Evolutionary conservation across 2,113 vertebrate genomes (phyloP).

Genomic region (Chauna torquata): DNA sequence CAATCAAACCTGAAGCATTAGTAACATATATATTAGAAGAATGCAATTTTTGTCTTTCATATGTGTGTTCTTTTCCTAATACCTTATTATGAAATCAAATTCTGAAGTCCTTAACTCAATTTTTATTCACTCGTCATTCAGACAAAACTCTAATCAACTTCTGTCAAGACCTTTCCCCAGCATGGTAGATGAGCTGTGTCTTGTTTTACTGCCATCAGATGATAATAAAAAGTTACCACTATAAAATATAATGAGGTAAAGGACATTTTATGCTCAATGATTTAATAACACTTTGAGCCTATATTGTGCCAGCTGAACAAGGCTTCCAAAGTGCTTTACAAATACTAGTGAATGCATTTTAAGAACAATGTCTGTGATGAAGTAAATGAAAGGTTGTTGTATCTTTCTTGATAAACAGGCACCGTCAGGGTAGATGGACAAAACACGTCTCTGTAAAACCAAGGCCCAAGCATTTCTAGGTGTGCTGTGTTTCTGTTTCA

Average conservation of each 20-base stretch:
- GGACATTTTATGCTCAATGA: conserved; percentile 18
- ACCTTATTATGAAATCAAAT: neutral
- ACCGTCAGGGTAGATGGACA: neutral
- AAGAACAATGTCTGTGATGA: neutral
- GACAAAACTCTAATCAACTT: conserved; percentile 15
- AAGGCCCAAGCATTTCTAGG: fast-evolving
- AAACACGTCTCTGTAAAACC: neutral
- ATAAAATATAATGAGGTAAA: conserved; percentile 43
- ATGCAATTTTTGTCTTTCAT: neutral
- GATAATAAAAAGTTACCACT: neutral
- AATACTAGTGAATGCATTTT: neutral
- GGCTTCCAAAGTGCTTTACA: neutral
- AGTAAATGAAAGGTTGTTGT: neutral
- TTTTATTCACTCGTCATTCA: conserved; percentile 49
- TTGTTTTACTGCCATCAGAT: conserved; percentile 20
- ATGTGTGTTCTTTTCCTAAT: neutral
- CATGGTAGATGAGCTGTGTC: conserved; percentile 39
- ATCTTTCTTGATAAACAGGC: neutral
- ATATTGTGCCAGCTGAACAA: neutral
- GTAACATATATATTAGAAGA: neutral
- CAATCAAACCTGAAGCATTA: neutral
- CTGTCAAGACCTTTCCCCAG: neutral
- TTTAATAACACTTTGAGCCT: conserved; percentile 11
- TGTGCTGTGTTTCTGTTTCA: neutral
- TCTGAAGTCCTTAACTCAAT: conserved; percentile 14